phyloP scores from a whole-genome alignment of 2,888 invertebrate species.

The Ochlodes sylvanus region DNA sequence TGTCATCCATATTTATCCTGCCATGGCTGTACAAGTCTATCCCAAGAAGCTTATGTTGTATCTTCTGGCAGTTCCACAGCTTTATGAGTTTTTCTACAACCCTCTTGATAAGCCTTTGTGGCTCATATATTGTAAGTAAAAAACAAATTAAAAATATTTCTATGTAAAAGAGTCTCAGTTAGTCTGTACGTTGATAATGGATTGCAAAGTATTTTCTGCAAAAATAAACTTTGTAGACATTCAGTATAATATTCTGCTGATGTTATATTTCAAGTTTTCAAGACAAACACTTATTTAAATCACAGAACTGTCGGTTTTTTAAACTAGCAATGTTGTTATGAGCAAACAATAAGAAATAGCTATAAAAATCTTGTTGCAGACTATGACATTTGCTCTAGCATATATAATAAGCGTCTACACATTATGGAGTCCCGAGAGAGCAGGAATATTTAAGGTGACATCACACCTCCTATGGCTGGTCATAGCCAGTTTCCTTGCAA shows the following conservation, averaged over 20 bases:
- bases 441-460: slow-evolving; percentile 87
- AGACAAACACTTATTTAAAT: no score
- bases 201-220: no score
- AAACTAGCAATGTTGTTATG: no score
- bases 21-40: slow-evolving; percentile 90
- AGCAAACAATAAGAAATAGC: no score
- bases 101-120: slow-evolving; percentile 81
- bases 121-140: slow-evolving; percentile 80
- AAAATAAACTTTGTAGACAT: no score
- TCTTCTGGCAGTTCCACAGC: slow-evolving; percentile 83
- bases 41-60: slow-evolving; percentile 86
- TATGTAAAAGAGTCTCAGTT: no score
- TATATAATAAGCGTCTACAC: slow-evolving; percentile 90
- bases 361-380: slow-evolving; percentile 76
- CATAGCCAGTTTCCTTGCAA: slow-evolving; percentile 90
- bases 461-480: slow-evolving; percentile 91
- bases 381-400: slow-evolving; percentile 86
- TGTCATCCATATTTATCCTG: slow-evolving; percentile 75
- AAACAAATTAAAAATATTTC: not conserved
- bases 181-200: no score
- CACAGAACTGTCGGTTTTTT: no score
- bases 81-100: slow-evolving; percentile 77
- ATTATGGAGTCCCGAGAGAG: slow-evolving; percentile 90
- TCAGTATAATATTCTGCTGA: no score
- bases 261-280: no score